phyloP scores from a whole-genome alignment of 2,888 invertebrate genomes.

The Melanotus villosus region DNA sequence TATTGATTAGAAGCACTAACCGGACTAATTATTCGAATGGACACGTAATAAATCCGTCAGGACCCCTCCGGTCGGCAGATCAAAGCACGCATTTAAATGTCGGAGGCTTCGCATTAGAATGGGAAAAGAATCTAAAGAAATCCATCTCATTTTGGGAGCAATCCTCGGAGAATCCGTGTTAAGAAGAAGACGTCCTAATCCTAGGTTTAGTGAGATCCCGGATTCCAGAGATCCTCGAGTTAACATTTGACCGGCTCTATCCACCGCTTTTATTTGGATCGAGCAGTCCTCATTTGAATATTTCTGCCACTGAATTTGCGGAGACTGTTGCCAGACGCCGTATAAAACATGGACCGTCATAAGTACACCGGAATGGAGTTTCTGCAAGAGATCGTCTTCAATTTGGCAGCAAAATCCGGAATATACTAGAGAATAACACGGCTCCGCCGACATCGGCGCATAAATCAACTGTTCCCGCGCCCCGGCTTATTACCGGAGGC shows the following conservation, averaged over 20 bases:
- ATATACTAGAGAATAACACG: constrained; percentile 53
- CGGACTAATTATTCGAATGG: constrained; percentile 29
- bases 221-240: constrained; percentile 63
- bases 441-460: constrained; percentile 56
- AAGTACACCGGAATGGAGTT: constrained; percentile 66
- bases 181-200: constrained; percentile 63
- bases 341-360: constrained; percentile 66
- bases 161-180: constrained; percentile 59
- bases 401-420: constrained; percentile 66
- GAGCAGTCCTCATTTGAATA: constrained; percentile 60
- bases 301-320: constrained; percentile 58
- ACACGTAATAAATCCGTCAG: constrained; percentile 35
- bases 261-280: constrained; percentile 47
- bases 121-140: constrained; percentile 56
- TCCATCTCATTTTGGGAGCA: constrained; percentile 60
- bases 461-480: constrained; percentile 54
- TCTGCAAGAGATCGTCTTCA: constrained; percentile 68
- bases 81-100: constrained; percentile 39
- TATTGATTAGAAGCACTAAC: constrained; percentile 33
- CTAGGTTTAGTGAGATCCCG: constrained; percentile 58
- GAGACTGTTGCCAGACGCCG: constrained; percentile 65
- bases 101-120: constrained; percentile 46
- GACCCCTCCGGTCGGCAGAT: not conserved
- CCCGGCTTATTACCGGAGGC: constrained; percentile 52
- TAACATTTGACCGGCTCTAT: constrained; percentile 65